Evolutionary conservation across 2,113 vertebrate genomes (phyloP).

Genomic region (Asarcornis scutulata): DNA sequence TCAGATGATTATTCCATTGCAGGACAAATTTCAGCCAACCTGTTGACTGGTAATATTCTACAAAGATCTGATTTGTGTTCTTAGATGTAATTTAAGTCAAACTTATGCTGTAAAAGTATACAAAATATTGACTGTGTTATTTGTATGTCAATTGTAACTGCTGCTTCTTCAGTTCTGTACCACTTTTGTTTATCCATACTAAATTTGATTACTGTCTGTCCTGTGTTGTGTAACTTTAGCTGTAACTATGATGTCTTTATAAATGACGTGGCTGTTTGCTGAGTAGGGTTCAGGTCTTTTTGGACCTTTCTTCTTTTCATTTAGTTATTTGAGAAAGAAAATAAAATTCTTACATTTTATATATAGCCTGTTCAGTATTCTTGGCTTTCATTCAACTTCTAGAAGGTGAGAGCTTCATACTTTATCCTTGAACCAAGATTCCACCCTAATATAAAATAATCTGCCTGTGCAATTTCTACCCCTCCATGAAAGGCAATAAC

Average conservation of each 20-base stretch:
- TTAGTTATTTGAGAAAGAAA: not conserved
- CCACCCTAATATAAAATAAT: not conserved
- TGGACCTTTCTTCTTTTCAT: not conserved
- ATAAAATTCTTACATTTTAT: not conserved
- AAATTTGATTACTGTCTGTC: not conserved
- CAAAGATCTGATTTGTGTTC: not conserved
- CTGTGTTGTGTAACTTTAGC: not conserved
- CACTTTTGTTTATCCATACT: not conserved
- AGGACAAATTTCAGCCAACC: not conserved
- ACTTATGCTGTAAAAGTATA: not conserved
- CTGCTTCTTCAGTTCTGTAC: not conserved
- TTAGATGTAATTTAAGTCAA: not conserved
- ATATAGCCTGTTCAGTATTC: not conserved
- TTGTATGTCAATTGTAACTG: not conserved
- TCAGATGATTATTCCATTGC: not conserved
- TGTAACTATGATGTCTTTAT: not conserved
- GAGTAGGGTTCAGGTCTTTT: not conserved
- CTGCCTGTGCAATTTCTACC: not conserved
- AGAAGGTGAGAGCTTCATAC: not conserved
- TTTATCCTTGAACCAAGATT: not conserved
- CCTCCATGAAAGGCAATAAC: not conserved
- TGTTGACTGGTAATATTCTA: not conserved
- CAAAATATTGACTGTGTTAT: not conserved
- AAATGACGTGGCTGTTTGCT: not conserved
- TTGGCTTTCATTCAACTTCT: not conserved